Percentiles rank a stretch among this genome's conserved stretches.
These are phyloP conservation scores for Celastrina argiolus DNA, from an alignment of 2,888 invertebrate genomes.

Conservation along the genomic window DNA sequence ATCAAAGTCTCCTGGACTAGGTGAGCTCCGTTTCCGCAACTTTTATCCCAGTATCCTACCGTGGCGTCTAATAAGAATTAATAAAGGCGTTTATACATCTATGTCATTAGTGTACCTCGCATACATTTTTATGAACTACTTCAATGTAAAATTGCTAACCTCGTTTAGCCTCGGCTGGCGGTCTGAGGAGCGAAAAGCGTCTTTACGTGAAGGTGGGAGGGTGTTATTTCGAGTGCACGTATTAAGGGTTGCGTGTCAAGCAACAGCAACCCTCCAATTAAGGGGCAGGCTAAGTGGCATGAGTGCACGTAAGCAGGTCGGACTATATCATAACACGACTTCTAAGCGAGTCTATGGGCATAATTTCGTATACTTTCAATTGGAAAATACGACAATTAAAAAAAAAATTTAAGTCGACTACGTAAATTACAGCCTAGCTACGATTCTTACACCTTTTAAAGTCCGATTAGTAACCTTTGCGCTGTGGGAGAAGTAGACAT, in stretches of 20 bases:
- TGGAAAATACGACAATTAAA: no score
- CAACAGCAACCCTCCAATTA: conserved; percentile 66
- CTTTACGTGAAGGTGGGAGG: conserved; percentile 41
- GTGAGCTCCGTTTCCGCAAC: no score
- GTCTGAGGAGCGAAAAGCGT: conserved; percentile 45
- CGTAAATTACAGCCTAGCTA: no score
- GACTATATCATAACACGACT: conserved; percentile 65
- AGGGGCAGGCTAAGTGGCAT: conserved; percentile 65
- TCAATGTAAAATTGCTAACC: conserved; percentile 57
- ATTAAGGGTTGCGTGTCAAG: conserved; percentile 55
- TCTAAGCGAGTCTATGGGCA: conserved; percentile 50
- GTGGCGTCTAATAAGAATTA: not conserved
- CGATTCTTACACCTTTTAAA: no score
- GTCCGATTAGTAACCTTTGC: no score
- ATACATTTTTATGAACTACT: conserved; percentile 59
- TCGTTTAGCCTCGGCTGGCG: conserved; percentile 50
- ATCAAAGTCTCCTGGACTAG: no score
- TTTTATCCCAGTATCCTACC: no score
- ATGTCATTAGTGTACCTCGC: conserved; percentile 39
- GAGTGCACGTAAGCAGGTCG: conserved; percentile 66
- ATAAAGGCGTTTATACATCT: conserved; percentile 23
- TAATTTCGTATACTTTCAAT: not conserved
- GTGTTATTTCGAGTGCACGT: conserved; percentile 57
- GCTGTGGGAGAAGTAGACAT: no score
- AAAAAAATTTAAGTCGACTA: no score